A percentile compares a stretch with the other conserved stretches of the same genome.
Evolutionary conservation across 2,797 vertebrate species (phyloP).

Genomic region (Fringilla coelebs): DNA sequence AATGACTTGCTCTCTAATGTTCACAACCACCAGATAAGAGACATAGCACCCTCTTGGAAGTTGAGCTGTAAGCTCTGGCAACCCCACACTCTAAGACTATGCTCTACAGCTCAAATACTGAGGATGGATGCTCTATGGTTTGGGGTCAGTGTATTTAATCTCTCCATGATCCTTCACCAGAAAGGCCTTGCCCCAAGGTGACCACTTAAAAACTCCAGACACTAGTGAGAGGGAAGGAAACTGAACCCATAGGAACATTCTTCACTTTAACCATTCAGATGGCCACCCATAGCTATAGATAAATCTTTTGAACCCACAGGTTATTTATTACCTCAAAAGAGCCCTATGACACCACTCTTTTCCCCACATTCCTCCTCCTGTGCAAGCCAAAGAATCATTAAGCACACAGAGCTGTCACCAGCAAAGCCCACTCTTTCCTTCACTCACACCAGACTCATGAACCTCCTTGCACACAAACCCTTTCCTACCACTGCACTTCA

Average conservation of each 20-base stretch:
- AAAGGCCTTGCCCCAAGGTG: background rate
- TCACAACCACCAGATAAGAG: background rate
- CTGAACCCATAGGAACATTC: background rate
- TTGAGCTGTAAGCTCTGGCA: background rate
- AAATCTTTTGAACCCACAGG: background rate
- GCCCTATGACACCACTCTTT: background rate
- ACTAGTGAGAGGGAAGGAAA: background rate
- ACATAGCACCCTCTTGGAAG: background rate
- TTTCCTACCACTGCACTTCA: background rate
- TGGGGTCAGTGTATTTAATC: background rate
- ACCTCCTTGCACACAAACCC: background rate
- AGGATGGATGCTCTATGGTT: background rate
- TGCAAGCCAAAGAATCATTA: background rate
- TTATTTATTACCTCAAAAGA: background rate
- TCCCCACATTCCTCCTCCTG: background rate
- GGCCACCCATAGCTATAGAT: background rate
- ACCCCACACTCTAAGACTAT: accelerated
- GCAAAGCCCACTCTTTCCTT: constrained; percentile 6
- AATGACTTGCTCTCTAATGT: background rate
- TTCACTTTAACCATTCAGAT: background rate
- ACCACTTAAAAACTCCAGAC: background rate
- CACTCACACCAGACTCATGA: background rate
- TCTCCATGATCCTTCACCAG: background rate
- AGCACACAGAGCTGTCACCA: background rate
- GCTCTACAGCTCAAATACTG: background rate